phyloP scores from a whole-genome alignment of 2,888 invertebrate species.

The Agonopterix alstromeriana region DNA sequence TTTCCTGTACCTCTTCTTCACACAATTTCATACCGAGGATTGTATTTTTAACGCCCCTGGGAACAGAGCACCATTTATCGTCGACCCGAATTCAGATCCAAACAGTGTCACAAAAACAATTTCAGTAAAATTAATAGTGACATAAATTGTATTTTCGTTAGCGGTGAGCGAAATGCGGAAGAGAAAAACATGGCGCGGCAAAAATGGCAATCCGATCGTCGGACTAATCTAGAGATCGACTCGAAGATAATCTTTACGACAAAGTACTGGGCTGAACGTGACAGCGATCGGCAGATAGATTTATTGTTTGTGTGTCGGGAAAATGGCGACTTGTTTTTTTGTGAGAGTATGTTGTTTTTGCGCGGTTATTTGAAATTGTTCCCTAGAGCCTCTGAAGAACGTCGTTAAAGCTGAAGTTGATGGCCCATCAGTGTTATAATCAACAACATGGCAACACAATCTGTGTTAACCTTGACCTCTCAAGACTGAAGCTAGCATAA shows the following conservation, averaged over 20 bases:
- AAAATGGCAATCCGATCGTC: slow-evolving; percentile 28
- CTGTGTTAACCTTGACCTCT: no score
- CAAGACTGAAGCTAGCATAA: no score
- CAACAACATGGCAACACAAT: no score
- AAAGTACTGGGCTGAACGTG: slow-evolving; percentile 26
- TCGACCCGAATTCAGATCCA: not conserved
- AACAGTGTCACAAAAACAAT: slow-evolving; percentile 3
- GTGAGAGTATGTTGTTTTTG: not conserved
- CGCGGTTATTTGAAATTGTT: not conserved
- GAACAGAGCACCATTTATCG: not conserved
- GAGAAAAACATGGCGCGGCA: slow-evolving; percentile 19
- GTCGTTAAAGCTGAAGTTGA: no score
- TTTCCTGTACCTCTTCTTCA: no score
- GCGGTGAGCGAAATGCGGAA: slow-evolving; percentile 14
- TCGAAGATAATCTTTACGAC: slow-evolving; percentile 23
- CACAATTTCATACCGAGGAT: no score
- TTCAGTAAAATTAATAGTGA: slow-evolving; percentile 16
- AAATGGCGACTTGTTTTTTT: not conserved
- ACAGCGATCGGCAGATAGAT: slow-evolving; percentile 28
- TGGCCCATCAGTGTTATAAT: no score
- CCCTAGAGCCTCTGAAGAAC: no score
- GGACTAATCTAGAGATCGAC: slow-evolving; percentile 26
- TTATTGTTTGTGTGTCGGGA: slow-evolving; percentile 12
- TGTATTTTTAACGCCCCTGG: not conserved
- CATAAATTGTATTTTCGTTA: slow-evolving; percentile 25